Base-by-base conservation (phyloP, 2,113 vertebrate species). In the Catharus bicknelli region DNA sequence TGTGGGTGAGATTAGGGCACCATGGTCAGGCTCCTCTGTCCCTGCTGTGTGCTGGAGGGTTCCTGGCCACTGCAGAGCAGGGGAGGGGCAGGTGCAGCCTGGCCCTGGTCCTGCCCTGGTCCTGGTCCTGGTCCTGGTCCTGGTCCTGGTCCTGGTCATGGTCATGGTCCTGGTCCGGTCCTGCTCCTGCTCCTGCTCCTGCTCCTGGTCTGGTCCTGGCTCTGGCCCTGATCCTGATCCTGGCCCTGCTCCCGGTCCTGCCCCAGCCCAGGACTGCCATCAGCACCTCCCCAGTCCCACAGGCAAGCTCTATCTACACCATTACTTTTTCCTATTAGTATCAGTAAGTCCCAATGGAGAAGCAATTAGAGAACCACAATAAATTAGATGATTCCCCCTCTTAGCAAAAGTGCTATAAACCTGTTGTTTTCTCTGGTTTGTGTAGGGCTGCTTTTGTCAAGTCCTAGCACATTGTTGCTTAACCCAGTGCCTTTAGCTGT, bases 401-500 rank as follows among this genome's bases (percentile, higher is more conserved):
- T 27, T 66, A 91, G 72, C 27, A 38, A 21, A 90, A 86, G 25
- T 69, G 34, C 58, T 63, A 6, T 58, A 85, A 92, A 92, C 42
- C n/a, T 79, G 40, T 90, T 86, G 30, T 82, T 90, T 90, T 66
- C 64, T 80, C n/a, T 83, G 76, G 47, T 23, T 87, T 74, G 36
- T 62, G 48, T 47, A 58, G 69, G 42, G 66, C 38, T 55, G 78
- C 63, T 93, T 94, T 83, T 95, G 59, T 94, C 34, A 93, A 90
- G 74, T 87, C 72, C 53, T 25, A 79, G 70, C n/a, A 77, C 53
- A 22, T 42, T 77, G 53, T 57, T 83, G 40, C 84, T 90, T 92
- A 90, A 92, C 63, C 79, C 48, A 88, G 26, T 68, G 95, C 87
- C 87, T 92, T 92, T 83, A 91, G 93, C 82, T 90, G 51, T 90